These are phyloP conservation scores for Dexiosoma caninum DNA, from an alignment of 2,888 invertebrate species.

Conservation along the genomic window DNA sequence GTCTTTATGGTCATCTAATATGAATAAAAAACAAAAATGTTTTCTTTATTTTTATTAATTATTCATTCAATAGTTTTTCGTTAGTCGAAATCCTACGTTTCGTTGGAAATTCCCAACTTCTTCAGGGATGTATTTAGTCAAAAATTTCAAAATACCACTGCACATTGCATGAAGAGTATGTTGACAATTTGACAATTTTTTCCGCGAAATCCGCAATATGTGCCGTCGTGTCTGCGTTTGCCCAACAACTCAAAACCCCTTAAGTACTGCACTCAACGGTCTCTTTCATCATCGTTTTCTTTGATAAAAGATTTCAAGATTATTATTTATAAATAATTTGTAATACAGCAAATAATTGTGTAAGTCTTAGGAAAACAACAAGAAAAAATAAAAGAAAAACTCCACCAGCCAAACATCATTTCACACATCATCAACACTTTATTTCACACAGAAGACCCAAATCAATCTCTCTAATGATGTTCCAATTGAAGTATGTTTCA, in stretches of 20 bases:
- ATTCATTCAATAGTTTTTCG: no score
- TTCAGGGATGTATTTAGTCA: no score
- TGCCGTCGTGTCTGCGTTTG: not conserved
- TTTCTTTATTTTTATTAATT: no score
- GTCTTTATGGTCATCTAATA: no score
- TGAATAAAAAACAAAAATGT: no score
- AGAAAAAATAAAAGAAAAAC: constrained; percentile 1
- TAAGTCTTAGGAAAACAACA: not conserved
- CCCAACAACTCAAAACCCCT: not conserved
- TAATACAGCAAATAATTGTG: constrained; percentile 24
- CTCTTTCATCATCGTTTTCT: not conserved
- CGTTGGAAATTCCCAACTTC: no score
- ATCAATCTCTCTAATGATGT: constrained; percentile 59
- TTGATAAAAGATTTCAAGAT: not conserved
- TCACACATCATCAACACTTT: constrained; percentile 61
- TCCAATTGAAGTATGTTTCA: constrained; percentile 46
- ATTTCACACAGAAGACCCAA: constrained; percentile 29
- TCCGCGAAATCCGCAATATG: no score
- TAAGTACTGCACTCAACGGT: not conserved
- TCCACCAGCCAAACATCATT: not conserved
- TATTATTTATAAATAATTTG: constrained; percentile 52
- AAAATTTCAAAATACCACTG: no score
- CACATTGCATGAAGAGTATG: no score
- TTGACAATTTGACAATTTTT: no score
- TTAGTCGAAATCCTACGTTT: no score